phyloP scores from a whole-genome alignment of 2,113 vertebrate species.

The Nothoprocta pentlandii region DNA sequence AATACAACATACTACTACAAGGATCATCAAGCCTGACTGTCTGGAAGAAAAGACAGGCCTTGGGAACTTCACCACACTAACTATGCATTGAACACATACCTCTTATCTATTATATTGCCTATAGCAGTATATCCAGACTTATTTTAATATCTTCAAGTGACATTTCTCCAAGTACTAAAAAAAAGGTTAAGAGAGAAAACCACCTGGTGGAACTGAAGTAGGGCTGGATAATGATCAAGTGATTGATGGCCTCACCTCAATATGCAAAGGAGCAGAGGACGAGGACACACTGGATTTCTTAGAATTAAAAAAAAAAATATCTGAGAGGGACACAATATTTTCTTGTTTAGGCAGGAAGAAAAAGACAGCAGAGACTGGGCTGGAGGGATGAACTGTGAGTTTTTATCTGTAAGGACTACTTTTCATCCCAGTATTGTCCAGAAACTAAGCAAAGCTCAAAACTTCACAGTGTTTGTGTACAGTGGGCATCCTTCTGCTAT shows the following conservation, averaged over 20 bases:
- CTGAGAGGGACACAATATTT: background rate
- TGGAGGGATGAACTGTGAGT: background rate
- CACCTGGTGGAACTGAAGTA: background rate
- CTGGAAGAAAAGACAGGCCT: background rate
- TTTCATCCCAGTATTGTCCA: background rate
- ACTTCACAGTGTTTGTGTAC: background rate
- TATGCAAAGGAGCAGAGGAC: background rate
- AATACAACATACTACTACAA: background rate
- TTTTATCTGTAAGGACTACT: background rate
- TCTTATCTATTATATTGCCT: background rate
- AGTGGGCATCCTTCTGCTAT: background rate
- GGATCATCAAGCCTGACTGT: background rate
- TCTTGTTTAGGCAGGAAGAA: background rate
- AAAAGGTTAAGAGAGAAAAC: background rate
- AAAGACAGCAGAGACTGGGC: background rate
- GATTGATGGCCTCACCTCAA: background rate
- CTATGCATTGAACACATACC: background rate
- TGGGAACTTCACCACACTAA: background rate
- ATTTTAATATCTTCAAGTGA: background rate
- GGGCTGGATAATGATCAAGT: background rate
- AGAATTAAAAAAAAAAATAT: background rate
- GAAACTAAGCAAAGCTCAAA: background rate
- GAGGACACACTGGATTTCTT: background rate
- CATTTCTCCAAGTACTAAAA: background rate
- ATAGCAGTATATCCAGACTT: background rate